A percentile compares a stretch with the other conserved stretches of the same genome.
Conservation (phyloP, 2,113 vertebrate species). For the Hemibagrus wyckioides region DNA sequence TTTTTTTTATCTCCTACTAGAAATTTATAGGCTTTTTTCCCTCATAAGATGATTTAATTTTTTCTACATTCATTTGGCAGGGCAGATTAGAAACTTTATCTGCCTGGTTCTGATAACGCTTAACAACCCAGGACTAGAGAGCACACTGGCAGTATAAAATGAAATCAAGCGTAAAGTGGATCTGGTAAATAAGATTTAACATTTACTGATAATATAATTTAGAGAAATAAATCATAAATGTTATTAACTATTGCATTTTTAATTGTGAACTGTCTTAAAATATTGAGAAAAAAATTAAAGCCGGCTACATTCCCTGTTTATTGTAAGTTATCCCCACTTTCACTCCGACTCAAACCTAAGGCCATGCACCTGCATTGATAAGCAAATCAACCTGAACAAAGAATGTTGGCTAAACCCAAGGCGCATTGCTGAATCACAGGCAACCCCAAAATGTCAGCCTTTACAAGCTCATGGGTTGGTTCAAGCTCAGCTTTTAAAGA, state of each 20-base stretch:
- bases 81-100: not conserved
- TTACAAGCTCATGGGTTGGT: not conserved
- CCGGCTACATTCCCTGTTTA: not conserved
- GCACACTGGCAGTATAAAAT: not conserved
- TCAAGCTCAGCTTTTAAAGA: constrained; percentile 29
- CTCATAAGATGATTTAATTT: not conserved
- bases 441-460: constrained; percentile 22
- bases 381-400: not conserved
- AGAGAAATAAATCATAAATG: not conserved
- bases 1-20: not conserved
- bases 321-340: not conserved
- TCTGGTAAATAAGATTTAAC: not conserved
- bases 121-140: not conserved
- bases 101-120: not conserved
- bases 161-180: too few species aligned
- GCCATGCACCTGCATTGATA: not conserved
- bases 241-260: not conserved
- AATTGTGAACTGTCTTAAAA: not conserved
- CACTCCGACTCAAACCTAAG: not conserved
- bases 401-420: not conserved
- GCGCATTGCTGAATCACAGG: not conserved
- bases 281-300: not conserved
- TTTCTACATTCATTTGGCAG: not conserved
- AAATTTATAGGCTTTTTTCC: not conserved
- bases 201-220: not conserved